Percentiles rank a stretch among this genome's conserved stretches.
Evolutionary conservation across 2,797 vertebrate species (phyloP).

Genomic region (Oreonectes daqikongensis): DNA sequence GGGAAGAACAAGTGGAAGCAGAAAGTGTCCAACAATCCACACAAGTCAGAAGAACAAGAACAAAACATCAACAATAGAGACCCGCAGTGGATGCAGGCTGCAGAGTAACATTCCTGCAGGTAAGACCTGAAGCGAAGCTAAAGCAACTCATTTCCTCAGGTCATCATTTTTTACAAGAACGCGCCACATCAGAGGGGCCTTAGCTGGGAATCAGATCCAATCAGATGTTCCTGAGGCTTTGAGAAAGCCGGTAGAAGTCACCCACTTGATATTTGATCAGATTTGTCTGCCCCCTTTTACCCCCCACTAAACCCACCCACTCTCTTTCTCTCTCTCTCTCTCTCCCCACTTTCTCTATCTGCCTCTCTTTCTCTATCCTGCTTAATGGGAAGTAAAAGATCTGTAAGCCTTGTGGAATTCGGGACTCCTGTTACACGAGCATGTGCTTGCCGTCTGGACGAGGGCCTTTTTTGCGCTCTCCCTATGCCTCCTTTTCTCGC

Average conservation of each 20-base stretch:
- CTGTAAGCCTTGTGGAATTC: slow-evolving; percentile 68
- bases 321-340: slow-evolving; percentile 52
- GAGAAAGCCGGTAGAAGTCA: slow-evolving; percentile 61
- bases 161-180: slow-evolving; percentile 58
- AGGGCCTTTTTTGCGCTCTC: slow-evolving; percentile 53
- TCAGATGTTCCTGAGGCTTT: slow-evolving; percentile 63
- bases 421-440: slow-evolving; percentile 64
- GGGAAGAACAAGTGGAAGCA: slow-evolving; percentile 25
- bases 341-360: slow-evolving; percentile 51
- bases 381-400: slow-evolving; percentile 64
- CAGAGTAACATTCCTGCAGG: slow-evolving; percentile 57
- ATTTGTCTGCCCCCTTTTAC: slow-evolving; percentile 61
- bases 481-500: neutral
- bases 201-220: slow-evolving; percentile 61
- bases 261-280: slow-evolving; percentile 72
- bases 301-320: slow-evolving; percentile 50
- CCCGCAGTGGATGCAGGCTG: slow-evolving; percentile 49
- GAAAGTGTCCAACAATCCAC: slow-evolving; percentile 23
- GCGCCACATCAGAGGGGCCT: slow-evolving; percentile 53
- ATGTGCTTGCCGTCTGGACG: slow-evolving; percentile 64
- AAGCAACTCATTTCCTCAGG: slow-evolving; percentile 55
- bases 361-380: slow-evolving; percentile 43
- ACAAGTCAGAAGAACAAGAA: slow-evolving; percentile 33
- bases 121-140: slow-evolving; percentile 50
- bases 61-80: slow-evolving; percentile 49